Base-by-base conservation (phyloP, 2,888 invertebrate genomes). In the Agrilus cyanescens region DNA sequence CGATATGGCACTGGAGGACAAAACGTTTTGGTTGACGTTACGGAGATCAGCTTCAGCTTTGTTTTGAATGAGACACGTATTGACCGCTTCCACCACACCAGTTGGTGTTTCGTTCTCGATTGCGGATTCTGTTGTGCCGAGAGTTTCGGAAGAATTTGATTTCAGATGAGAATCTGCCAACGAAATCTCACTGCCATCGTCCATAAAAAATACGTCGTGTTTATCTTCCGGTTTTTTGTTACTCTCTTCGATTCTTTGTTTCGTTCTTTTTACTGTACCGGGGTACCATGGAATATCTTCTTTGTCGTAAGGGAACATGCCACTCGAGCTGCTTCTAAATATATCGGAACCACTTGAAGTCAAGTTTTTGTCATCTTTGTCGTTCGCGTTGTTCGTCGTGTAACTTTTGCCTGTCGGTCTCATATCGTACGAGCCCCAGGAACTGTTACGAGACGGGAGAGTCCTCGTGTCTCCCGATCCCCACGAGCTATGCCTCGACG, bases 401-500 rank as follows among this genome's bases (percentile, higher is more conserved):
- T 10, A 25, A 4, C 10, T 25, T 25, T 25, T 25, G 5, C 55
- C 56, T 41, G 62, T 58, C 1, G 70, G 69, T 15, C 73, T 62
- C 66, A 75, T 76, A 53, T 83, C 82, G 55, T 80, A 82, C 6
- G 81, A 80, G 12, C 80, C 80, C 77, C 81, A 80, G 35, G 80
- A 80, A 63, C 80, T 79, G 52, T 80, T 82, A 40, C 82, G 67
- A 30, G 80, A 77, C 1, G 81, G 78, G 43, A 76, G 53, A 4
- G 74, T 73, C 33, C 79, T 70, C 40, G 75, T 74, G 58, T 84
- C 83, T 39, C 77, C 78, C n/a, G 83, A 82, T 45, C 85, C 85
- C 85, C 87, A 86, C 32, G 86, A 85, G 50, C 85, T 81, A 60
- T 85, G 85, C 8, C 86, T 74, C 44, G 84, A 82, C 25, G 80